phyloP scores from a whole-genome alignment of 1,140 invertebrate species.

The Agrypnia vestita region DNA sequence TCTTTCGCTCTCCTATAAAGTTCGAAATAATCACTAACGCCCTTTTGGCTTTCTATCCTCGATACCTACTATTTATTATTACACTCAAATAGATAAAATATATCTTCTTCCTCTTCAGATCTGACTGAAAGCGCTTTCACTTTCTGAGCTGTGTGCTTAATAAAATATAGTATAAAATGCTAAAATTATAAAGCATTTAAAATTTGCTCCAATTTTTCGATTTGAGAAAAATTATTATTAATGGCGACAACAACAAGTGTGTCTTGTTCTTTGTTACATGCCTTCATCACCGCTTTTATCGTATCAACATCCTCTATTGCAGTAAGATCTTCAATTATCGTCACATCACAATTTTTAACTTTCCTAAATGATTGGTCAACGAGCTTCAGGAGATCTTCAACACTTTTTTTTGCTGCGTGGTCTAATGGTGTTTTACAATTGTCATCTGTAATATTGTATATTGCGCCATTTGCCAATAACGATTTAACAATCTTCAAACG shows the following conservation, averaged over 20 bases:
- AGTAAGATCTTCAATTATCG: constrained; percentile 1
- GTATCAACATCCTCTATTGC: background rate
- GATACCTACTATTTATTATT: no score
- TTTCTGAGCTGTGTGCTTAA: no score
- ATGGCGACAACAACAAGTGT: constrained; percentile 7
- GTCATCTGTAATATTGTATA: background rate
- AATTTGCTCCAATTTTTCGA: background rate
- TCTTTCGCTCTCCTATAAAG: no score
- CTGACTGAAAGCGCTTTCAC: no score
- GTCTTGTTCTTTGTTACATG: background rate
- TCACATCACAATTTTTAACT: background rate
- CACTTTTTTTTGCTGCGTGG: background rate
- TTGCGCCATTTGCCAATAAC: constrained; percentile 8
- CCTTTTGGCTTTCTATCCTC: no score
- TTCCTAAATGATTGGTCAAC: constrained; percentile 1
- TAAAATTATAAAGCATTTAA: background rate
- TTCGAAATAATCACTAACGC: no score
- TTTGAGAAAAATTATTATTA: background rate
- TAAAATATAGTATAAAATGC: no score
- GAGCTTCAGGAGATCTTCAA: background rate
- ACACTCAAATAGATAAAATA: no score
- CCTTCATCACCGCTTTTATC: constrained; percentile 19
- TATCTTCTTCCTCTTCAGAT: no score
- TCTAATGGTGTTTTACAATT: background rate
- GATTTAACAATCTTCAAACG: background rate